A percentile compares a stretch with the other conserved stretches of the same genome.
Evolutionary conservation across 2,888 invertebrate species (phyloP).

Genomic region (Xylota sylvarum): DNA sequence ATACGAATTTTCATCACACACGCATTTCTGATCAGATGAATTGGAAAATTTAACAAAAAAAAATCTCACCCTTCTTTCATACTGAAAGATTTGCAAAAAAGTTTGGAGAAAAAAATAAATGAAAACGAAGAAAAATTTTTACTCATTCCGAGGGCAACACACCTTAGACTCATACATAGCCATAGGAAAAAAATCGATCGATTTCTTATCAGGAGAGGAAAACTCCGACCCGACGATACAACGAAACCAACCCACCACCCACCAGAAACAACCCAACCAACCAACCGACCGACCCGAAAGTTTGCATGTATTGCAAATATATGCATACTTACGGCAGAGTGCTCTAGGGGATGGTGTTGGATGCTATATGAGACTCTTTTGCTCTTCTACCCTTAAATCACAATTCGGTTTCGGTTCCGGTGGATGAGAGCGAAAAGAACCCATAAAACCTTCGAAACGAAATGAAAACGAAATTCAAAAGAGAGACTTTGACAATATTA

Average conservation of each 20-base stretch:
- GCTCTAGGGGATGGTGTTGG: not conserved
- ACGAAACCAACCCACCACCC: conserved; percentile 62
- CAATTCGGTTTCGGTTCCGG: conserved; percentile 7
- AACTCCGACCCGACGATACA: conserved; percentile 72
- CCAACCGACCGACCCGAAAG: conserved; percentile 50
- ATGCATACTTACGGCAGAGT: conserved; percentile 47
- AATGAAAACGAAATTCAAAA: conserved; percentile 23
- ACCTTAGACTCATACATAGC: conserved; percentile 84
- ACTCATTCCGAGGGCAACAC: conserved; percentile 82
- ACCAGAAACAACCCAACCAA: conserved; percentile 19
- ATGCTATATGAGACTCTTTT: conserved; percentile 30
- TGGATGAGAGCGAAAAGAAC: not conserved
- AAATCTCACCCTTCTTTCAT: not conserved
- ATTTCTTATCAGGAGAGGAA: conserved; percentile 78
- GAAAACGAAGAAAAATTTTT: conserved; percentile 53
- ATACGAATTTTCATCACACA: not conserved
- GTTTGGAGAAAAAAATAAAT: conserved; percentile 9
- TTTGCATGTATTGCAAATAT: conserved; percentile 76
- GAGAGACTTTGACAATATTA: conserved; percentile 13
- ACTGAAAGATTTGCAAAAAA: conserved; percentile 3
- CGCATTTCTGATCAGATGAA: not conserved
- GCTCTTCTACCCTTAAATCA: conserved; percentile 50
- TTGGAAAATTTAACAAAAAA: not conserved
- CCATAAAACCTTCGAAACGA: conserved; percentile 10
- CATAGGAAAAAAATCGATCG: conserved; percentile 80